phyloP scores from a whole-genome alignment of 2,113 vertebrate species.

The Notothenia rossii region DNA sequence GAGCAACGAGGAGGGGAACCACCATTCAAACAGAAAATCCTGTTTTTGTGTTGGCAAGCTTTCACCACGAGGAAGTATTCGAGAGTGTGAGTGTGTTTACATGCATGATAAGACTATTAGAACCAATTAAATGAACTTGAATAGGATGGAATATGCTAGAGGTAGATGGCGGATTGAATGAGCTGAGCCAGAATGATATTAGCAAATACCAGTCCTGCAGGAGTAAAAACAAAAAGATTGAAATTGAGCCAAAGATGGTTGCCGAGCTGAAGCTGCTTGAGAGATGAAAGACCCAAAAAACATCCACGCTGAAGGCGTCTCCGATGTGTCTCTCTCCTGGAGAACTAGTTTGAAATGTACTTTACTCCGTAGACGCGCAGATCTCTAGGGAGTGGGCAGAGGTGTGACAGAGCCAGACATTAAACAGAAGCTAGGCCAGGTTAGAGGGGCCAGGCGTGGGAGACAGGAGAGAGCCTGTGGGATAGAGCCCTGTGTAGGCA shows the following conservation, averaged over 20 bases:
- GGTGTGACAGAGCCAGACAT: constrained; percentile 80
- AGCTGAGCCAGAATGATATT: constrained; percentile 9
- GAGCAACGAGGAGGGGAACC: constrained; percentile 33
- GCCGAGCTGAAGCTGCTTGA: constrained; percentile 32
- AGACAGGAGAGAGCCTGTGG: constrained; percentile 78
- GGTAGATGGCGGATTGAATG: not conserved
- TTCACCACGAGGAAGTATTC: constrained; percentile 13
- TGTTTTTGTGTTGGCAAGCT: constrained; percentile 1
- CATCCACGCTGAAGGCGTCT: constrained; percentile 47
- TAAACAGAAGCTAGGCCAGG: constrained; percentile 79
- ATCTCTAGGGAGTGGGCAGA: constrained; percentile 78
- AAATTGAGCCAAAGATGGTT: constrained; percentile 40
- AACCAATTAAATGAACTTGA: not conserved
- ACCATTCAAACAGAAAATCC: constrained; percentile 39
- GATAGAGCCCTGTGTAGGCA: constrained; percentile 81
- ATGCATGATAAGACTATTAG: not conserved
- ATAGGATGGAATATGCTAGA: not conserved
- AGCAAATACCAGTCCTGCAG: constrained; percentile 3
- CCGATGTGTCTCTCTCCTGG: constrained; percentile 22
- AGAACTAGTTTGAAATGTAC: constrained; percentile 68
- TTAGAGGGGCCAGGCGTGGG: constrained; percentile 79
- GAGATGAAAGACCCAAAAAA: constrained; percentile 57
- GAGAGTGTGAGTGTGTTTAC: constrained; percentile 3
- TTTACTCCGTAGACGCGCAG: constrained; percentile 67
- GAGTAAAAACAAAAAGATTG: constrained; percentile 21